Base-by-base conservation (phyloP, 2,113 vertebrate genomes). In the Nothobranchius kuhntae region DNA sequence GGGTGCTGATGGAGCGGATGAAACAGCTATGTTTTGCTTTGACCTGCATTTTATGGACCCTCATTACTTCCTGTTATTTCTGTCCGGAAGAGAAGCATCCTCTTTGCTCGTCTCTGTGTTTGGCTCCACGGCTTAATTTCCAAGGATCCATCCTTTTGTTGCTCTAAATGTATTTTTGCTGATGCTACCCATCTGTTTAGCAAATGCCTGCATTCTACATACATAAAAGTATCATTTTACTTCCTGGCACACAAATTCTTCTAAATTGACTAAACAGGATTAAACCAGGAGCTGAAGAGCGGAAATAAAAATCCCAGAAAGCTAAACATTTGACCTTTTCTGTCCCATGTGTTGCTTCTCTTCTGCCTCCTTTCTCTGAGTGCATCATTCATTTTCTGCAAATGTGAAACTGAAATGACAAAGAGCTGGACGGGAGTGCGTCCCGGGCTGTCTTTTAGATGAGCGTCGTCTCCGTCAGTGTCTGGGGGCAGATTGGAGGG, bases 21-120 rank as follows among this genome's bases (percentile, higher is more conserved):
- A 79, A 80, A 76, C 36, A 57, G 42, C 65, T 81, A 73, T 53
- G 65, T 73, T 81, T 73, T 61, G 68, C 65, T 71, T 58, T 77
- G 72, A 85, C 78, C 78, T 80, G 78, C 71, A 62, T 82, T 65
- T 45, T 58, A 6, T 71, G 69, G 65, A 58, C 58, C 63, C 68
- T 80, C 67, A 73, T 82, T 85, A 84, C 73, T 68, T 40, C 64
- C 53, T 60, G 35, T 73, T 68, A 44, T 62, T 61, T 61, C 40
- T 63, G 63, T 14, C 65, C 63, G 56, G 11, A 77, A 38, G 57
- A 30, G 24, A 51, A 44, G 10, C 13, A 59, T 63, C 61, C 53
- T 15, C 3, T 54, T 44, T 65, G 38, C 38, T 26, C 44, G 35
- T 62, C 42, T 46, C 47, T 30, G 26, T 13, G 9, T 12, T 14